These are phyloP conservation scores for Bilobella aurantiaca DNA, from an alignment of 1,140 invertebrate genomes.

Conservation along the genomic window DNA sequence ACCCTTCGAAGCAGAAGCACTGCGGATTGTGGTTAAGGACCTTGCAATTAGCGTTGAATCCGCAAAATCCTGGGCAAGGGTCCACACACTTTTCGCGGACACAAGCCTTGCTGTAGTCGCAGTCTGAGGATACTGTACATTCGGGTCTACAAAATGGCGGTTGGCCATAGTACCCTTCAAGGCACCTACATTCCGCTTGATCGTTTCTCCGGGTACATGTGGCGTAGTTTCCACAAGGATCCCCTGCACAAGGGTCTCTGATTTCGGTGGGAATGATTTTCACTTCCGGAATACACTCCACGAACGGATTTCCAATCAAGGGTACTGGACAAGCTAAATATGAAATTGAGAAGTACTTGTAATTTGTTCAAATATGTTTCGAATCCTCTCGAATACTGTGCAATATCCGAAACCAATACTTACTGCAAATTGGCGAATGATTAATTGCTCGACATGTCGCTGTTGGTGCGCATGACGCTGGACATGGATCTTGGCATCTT, in stretches of 20 bases:
- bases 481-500: constrained; percentile 47
- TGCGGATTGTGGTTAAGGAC: constrained; percentile 70
- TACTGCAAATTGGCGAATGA: constrained; percentile 44
- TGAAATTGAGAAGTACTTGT: too few relatives aligned
- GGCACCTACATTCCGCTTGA: constrained; percentile 46
- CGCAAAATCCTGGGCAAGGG: constrained; percentile 45
- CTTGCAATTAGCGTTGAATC: constrained; percentile 61
- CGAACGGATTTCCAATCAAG: constrained; percentile 61
- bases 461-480: constrained; percentile 57
- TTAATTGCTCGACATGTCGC: constrained; percentile 34
- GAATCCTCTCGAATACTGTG: too few relatives aligned
- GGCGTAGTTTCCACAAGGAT: constrained; percentile 22
- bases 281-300: constrained; percentile 42
- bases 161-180: constrained; percentile 50
- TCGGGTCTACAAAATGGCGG: constrained; percentile 56
- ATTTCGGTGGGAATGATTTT: constrained; percentile 24
- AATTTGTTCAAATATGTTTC: too few relatives aligned
- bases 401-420: too few relatives aligned
- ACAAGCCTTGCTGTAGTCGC: constrained; percentile 54
- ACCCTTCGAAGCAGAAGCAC: constrained; percentile 33
- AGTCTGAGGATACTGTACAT: constrained; percentile 58
- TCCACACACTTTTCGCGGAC: constrained; percentile 55
- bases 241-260: not conserved
- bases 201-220: constrained; percentile 33
- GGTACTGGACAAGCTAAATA: constrained; percentile 57